phyloP scores from a whole-genome alignment of 2,797 vertebrate genomes.

The Tympanoctomys barrerae region DNA sequence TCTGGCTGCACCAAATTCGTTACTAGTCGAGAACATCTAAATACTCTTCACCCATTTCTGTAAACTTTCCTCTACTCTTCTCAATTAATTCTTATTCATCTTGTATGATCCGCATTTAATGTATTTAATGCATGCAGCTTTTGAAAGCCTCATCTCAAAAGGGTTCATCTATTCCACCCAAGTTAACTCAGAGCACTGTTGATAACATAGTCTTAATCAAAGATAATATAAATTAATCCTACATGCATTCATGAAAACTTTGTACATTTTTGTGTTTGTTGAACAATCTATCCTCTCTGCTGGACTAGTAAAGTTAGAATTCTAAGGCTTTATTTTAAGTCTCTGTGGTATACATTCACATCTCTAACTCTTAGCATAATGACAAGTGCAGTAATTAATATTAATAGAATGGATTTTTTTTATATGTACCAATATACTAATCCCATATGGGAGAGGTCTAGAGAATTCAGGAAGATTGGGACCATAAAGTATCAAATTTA shows the following conservation, averaged over 20 bases:
- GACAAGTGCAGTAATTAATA: not conserved
- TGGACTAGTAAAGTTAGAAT: not conserved
- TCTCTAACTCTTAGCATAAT: not conserved
- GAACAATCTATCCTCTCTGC: not conserved
- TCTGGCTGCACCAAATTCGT: not conserved
- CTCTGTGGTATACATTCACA: not conserved
- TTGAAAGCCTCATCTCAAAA: constrained; percentile 1
- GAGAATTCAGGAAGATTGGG: not conserved
- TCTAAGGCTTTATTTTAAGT: not conserved
- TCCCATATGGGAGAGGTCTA: not conserved
- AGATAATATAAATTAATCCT: constrained; percentile 14
- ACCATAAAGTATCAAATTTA: constrained; percentile 9
- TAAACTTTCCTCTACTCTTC: not conserved
- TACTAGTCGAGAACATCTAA: not conserved
- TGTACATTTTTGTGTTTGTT: not conserved
- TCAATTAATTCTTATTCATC: not conserved
- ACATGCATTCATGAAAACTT: not conserved
- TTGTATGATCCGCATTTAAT: not conserved
- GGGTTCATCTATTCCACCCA: not conserved
- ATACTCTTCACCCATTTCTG: not conserved
- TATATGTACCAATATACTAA: not conserved
- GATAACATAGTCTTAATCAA: not conserved
- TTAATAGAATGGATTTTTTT: not conserved
- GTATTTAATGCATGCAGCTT: not conserved
- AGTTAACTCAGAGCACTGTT: not conserved